Conservation (phyloP, 2,888 invertebrate genomes). For the Drosophila longiperda region DNA sequence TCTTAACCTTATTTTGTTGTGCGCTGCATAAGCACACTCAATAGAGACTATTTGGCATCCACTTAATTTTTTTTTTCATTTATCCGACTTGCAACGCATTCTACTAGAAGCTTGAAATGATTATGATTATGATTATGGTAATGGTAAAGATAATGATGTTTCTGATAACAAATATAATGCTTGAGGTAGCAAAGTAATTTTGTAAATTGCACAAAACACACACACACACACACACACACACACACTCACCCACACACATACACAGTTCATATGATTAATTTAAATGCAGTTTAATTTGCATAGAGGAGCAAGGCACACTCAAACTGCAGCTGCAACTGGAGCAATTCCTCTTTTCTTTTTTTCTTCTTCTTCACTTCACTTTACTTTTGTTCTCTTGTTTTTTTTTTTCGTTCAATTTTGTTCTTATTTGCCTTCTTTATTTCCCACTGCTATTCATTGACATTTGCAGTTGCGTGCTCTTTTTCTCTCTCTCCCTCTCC, state of each 20-base stretch:
- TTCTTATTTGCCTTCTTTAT: constrained; percentile 22
- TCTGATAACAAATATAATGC: constrained; percentile 7
- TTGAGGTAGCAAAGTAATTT: constrained; percentile 65
- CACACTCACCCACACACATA: constrained; percentile 18
- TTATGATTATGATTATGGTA: background rate
- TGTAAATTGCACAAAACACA: constrained; percentile 67
- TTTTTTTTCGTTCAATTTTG: constrained; percentile 8
- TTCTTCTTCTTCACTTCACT: background rate
- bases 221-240: constrained; percentile 4
- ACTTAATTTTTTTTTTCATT: constrained; percentile 46
- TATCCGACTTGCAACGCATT: constrained; percentile 40
- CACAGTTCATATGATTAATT: constrained; percentile 79
- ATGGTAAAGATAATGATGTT: background rate
- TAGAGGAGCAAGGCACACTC: constrained; percentile 29
- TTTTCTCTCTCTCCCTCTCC: background rate
- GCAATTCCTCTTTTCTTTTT: background rate
- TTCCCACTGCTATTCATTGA: constrained; percentile 28
- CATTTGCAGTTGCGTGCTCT: constrained; percentile 22
- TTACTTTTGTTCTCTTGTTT: background rate
- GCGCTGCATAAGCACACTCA: constrained; percentile 28
- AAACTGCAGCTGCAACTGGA: constrained; percentile 11
- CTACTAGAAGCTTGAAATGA: constrained; percentile 31
- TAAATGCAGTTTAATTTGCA: constrained; percentile 78
- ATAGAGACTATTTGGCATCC: constrained; percentile 22
- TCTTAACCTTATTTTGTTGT: constrained; percentile 74